phyloP scores from a whole-genome alignment of 2,888 invertebrate genomes.

The Pyrochroa serraticornis region DNA sequence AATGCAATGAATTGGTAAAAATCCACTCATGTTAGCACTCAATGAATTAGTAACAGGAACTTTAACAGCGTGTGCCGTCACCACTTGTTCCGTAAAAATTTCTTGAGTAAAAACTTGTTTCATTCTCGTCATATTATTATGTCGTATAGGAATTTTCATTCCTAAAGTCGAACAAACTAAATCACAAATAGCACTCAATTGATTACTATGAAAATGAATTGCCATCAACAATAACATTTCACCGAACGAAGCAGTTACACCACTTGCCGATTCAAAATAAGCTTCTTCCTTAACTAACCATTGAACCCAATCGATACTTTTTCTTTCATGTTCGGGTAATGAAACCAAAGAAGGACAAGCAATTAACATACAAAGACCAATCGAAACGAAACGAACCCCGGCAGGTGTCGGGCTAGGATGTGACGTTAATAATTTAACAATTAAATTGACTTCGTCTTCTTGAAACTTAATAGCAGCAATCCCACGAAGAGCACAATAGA shows the following conservation, averaged over 20 bases:
- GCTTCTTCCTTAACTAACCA: slow-evolving; percentile 92
- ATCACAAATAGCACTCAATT: slow-evolving; percentile 90
- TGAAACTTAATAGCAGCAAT: slow-evolving; percentile 93
- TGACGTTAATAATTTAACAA: slow-evolving; percentile 85
- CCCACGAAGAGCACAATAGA: slow-evolving; percentile 91
- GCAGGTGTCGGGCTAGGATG: slow-evolving; percentile 89
- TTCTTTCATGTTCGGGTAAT: slow-evolving; percentile 79
- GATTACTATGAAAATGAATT: slow-evolving; percentile 96
- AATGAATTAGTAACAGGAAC: slow-evolving; percentile 92
- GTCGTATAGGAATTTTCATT: slow-evolving; percentile 89
- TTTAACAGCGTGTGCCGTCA: slow-evolving; percentile 93
- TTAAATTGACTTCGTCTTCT: slow-evolving; percentile 86
- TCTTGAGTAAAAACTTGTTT: slow-evolving; percentile 95
- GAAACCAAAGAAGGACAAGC: slow-evolving; percentile 85
- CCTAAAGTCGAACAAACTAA: slow-evolving; percentile 92
- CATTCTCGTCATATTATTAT: slow-evolving; percentile 85
- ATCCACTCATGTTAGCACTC: slow-evolving; percentile 85
- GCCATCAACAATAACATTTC: slow-evolving; percentile 96
- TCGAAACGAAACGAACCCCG: slow-evolving; percentile 90
- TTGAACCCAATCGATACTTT: slow-evolving; percentile 90
- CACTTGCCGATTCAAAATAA: slow-evolving; percentile 85
- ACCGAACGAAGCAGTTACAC: slow-evolving; percentile 87
- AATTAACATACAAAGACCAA: slow-evolving; percentile 92
- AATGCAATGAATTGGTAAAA: slow-evolving; percentile 94
- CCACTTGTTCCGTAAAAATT: slow-evolving; percentile 96